A percentile compares a stretch with the other conserved stretches of the same genome.
These are phyloP conservation scores for Drosophila biarmipes DNA, from an alignment of 1,140 invertebrate species.

Conservation along the genomic window DNA sequence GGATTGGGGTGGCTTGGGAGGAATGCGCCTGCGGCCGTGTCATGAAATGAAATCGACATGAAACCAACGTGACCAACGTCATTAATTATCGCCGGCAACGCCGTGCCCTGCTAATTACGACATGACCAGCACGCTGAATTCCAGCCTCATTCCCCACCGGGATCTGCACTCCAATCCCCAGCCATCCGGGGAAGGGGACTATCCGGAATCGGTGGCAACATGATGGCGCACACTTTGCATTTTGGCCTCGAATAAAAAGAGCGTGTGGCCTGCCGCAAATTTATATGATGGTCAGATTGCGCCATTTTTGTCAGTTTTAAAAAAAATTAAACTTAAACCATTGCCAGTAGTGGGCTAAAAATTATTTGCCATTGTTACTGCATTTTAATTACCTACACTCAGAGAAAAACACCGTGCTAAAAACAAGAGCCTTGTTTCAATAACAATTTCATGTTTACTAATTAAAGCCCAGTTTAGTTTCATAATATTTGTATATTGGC, in stretches of 20 bases:
- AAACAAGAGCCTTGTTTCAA: too few relatives aligned
- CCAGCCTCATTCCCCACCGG: conserved; percentile 17
- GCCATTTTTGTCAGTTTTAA: conserved; percentile 10
- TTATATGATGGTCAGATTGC: conserved; percentile 31
- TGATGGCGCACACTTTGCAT: conserved; percentile 73
- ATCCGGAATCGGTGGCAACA: conserved; percentile 45
- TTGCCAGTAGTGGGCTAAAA: too few relatives aligned
- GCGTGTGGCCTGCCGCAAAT: conserved; percentile 67
- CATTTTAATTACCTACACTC: too few relatives aligned
- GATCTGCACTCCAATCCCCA: background rate
- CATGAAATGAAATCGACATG: conserved; percentile 83
- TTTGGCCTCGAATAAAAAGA: conserved; percentile 71
- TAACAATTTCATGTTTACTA: too few relatives aligned
- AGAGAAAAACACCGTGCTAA: too few relatives aligned
- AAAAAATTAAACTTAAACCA: background rate
- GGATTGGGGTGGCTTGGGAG: background rate
- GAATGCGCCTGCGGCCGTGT: conserved; percentile 61
- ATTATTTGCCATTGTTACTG: too few relatives aligned
- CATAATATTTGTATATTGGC: too few relatives aligned
- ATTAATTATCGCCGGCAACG: conserved; percentile 80
- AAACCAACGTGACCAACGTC: conserved; percentile 83
- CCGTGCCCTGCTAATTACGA: conserved; percentile 75
- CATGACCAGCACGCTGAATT: conserved; percentile 47
- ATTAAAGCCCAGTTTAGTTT: too few relatives aligned
- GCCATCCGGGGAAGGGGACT: background rate